Conservation (phyloP, 2,113 vertebrate genomes). For the Xiphias gladius region DNA sequence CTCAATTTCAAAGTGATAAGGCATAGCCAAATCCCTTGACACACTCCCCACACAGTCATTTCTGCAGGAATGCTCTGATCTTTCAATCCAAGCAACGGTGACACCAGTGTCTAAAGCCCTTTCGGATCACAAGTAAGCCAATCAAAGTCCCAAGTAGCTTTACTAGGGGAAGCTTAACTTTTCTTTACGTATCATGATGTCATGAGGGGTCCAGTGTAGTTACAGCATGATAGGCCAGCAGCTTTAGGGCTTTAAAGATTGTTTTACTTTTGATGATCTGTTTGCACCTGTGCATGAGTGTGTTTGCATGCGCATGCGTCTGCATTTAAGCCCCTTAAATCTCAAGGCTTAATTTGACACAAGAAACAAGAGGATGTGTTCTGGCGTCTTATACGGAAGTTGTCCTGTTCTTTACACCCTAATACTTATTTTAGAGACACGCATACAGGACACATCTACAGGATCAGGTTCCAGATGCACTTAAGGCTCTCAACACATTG, state of each 20-base stretch:
- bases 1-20: slow-evolving; percentile 60
- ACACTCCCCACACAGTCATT: slow-evolving; percentile 21
- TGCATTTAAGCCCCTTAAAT: slow-evolving; percentile 59
- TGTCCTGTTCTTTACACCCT: slow-evolving; percentile 1
- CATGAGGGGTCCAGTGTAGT: slow-evolving; percentile 34
- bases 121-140: slow-evolving; percentile 59
- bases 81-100: slow-evolving; percentile 39
- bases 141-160: slow-evolving; percentile 54
- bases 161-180: slow-evolving; percentile 50
- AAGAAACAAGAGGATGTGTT: slow-evolving; percentile 33
- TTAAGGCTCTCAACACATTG: slow-evolving; percentile 29
- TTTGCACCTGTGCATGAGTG: neutral
- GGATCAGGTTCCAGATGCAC: slow-evolving; percentile 19
- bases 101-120: slow-evolving; percentile 52
- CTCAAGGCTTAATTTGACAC: slow-evolving; percentile 37
- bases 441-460: slow-evolving; percentile 5
- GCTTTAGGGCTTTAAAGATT: slow-evolving; percentile 47
- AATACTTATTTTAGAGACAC: slow-evolving; percentile 4
- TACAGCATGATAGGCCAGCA: slow-evolving; percentile 50
- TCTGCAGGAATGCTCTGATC: slow-evolving; percentile 67
- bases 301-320: neutral
- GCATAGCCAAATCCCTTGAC: slow-evolving; percentile 46
- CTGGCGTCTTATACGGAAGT: neutral
- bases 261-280: slow-evolving; percentile 23
- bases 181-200: slow-evolving; percentile 57